These are phyloP conservation scores for Abrostola triplasia DNA, from an alignment of 2,888 invertebrate species.

Conservation along the genomic window DNA sequence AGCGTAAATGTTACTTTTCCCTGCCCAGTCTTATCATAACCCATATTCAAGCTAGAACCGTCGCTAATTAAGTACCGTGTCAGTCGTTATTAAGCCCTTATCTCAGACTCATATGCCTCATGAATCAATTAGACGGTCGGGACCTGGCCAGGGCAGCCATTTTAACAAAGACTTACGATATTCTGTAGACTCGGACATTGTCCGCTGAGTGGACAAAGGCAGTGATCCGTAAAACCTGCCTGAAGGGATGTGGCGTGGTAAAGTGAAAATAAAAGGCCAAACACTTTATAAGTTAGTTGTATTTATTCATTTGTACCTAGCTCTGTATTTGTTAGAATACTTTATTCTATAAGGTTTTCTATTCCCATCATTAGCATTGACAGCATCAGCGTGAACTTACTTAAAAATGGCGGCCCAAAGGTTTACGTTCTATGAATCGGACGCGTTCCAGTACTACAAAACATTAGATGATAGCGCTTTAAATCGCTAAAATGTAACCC, in stretches of 20 bases:
- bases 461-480: too few relatives aligned
- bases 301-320: constrained; percentile 7
- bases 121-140: constrained; percentile 73
- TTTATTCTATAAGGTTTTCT: too few relatives aligned
- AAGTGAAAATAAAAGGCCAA: constrained; percentile 20
- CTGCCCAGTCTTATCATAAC: constrained; percentile 54
- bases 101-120: constrained; percentile 68
- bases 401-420: too few relatives aligned
- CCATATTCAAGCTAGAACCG: constrained; percentile 57
- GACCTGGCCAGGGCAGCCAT: constrained; percentile 51
- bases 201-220: constrained; percentile 54
- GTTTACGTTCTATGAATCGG: too few relatives aligned
- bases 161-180: constrained; percentile 63
- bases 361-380: too few relatives aligned
- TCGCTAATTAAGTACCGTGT: constrained; percentile 69
- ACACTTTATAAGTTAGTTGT: constrained; percentile 16
- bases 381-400: too few relatives aligned
- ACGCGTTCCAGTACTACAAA: too few relatives aligned
- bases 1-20: constrained; percentile 41
- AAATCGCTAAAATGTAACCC: too few relatives aligned
- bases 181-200: constrained; percentile 54
- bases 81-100: constrained; percentile 70
- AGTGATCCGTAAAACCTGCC: constrained; percentile 54
- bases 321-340: too few relatives aligned
- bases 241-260: constrained; percentile 36